A percentile compares a stretch with the other conserved stretches of the same genome.
Evolutionary conservation across 2,113 vertebrate genomes (phyloP).

Genomic region (Corapipo altera): DNA sequence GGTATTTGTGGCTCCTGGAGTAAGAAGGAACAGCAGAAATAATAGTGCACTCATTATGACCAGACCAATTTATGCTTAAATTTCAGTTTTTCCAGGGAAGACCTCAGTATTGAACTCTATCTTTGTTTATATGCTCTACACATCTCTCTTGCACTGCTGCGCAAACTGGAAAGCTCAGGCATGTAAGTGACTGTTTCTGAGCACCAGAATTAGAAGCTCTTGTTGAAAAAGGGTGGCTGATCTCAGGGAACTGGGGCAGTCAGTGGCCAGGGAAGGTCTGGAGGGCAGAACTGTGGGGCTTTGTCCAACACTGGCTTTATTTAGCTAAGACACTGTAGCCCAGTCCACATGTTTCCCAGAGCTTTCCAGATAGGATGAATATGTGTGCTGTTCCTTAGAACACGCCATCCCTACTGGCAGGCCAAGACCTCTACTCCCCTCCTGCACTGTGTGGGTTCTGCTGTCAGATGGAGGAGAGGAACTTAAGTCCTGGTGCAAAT

Average conservation of each 20-base stretch:
- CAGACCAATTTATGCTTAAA: neutral
- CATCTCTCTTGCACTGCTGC: neutral
- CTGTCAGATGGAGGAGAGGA: neutral
- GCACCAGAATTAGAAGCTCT: neutral
- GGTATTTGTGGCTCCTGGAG: neutral
- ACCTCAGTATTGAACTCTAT: neutral
- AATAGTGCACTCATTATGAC: neutral
- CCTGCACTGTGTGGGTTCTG: neutral
- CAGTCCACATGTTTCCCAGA: fast-evolving
- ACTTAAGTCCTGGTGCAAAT: neutral
- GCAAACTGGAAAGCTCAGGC: neutral
- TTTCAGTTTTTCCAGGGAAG: neutral
- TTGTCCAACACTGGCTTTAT: neutral
- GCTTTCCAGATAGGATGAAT: neutral
- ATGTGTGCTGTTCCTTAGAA: neutral
- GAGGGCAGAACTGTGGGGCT: neutral
- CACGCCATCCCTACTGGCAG: neutral
- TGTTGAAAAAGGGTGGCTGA: neutral
- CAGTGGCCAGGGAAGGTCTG: neutral
- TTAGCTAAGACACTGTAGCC: neutral
- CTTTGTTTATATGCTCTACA: neutral
- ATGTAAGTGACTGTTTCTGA: neutral
- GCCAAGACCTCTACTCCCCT: neutral
- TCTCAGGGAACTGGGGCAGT: neutral
- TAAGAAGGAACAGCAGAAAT: neutral